A percentile compares a stretch with the other conserved stretches of the same genome.
Evolutionary conservation across 2,888 invertebrate genomes (phyloP).

Genomic region (Nasonia oneida): DNA sequence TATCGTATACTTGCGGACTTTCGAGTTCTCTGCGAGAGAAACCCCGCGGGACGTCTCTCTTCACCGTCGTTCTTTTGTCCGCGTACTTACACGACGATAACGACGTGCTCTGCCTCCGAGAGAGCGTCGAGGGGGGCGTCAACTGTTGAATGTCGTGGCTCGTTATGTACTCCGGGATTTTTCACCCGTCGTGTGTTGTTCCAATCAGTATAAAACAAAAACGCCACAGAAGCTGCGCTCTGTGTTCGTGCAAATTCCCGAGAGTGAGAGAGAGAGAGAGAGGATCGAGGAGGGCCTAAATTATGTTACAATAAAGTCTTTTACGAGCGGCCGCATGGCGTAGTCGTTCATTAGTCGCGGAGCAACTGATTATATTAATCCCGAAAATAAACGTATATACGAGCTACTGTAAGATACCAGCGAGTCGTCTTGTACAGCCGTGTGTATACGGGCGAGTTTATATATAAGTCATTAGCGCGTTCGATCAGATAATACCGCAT

Average conservation of each 20-base stretch:
- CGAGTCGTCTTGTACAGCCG: not conserved
- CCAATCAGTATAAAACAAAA: no score
- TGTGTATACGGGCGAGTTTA: slow-evolving; percentile 26
- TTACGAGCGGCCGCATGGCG: not conserved
- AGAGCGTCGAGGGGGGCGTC: not conserved
- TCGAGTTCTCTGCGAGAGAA: slow-evolving; percentile 50
- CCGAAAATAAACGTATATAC: slow-evolving; percentile 22
- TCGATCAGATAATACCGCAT: slow-evolving; percentile 41
- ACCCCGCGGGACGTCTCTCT: slow-evolving; percentile 56
- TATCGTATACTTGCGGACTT: not conserved
- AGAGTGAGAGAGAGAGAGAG: not conserved
- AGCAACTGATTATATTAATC: not conserved
- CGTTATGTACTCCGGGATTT: slow-evolving; percentile 23
- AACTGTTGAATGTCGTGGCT: slow-evolving; percentile 58
- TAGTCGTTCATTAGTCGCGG: no score
- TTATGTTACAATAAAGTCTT: slow-evolving; percentile 3
- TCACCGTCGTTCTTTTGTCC: not conserved
- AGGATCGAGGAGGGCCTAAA: not conserved
- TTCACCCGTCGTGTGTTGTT: not conserved
- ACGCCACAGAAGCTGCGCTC: no score
- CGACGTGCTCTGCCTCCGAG: not conserved
- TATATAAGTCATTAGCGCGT: slow-evolving; percentile 46
- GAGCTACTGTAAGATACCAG: slow-evolving; percentile 54
- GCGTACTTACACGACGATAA: slow-evolving; percentile 18
- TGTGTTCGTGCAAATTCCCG: not conserved